Evolutionary conservation across 1,140 invertebrate genomes (phyloP), one percentile per base, ranked within the genome.

Genomic region (Homarus americanus): DNA sequence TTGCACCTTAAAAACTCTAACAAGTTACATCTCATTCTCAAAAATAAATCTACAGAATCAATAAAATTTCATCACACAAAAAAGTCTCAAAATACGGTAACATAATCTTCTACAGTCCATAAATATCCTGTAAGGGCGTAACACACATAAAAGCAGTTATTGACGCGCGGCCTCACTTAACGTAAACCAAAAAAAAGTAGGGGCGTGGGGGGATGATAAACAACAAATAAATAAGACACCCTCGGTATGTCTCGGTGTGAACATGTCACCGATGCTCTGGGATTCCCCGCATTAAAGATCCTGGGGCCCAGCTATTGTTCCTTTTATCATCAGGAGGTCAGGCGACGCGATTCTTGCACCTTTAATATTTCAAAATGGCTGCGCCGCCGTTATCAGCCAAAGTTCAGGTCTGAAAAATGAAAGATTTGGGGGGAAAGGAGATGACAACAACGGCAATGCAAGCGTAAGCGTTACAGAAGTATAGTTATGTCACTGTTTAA

Each of bases 181-280:
- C 53, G 53, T 58, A 58, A 58, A 58, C 12, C 10, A 3, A 58
- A 58, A 20, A 82, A 34, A 34, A 28, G 36, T 20, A 69, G 36
- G 9, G 38, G 36, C 20, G 32, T 10, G 12, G 58, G 34, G 10
- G 32, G 28, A 53, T n/a, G 79, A 83, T 83, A 83, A 83, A 84
- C 82, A 84, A 58, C 15, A 38, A 69, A 84, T 84, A n/a, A 84
- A 84, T 84, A 84, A 84, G n/a, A 41, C 32, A 84, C 3, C 20
- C 66, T 41, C 63, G 79, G 34, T 72, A 32, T 84, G 82, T 84
- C 82, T 36, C 58, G 49, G 20, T 36, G 58, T 44, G 63, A 73
- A 84, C 82, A 84, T 84, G 82, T 84, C 82, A 66, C 82, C 63
- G 58, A 72, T 72, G 82, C 63, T 84, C 38, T 84, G 82, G 63